Percentiles rank a stretch among this genome's conserved stretches.
Evolutionary conservation across 2,888 invertebrate genomes (phyloP).

Genomic region (Rhyacophila evoluta): DNA sequence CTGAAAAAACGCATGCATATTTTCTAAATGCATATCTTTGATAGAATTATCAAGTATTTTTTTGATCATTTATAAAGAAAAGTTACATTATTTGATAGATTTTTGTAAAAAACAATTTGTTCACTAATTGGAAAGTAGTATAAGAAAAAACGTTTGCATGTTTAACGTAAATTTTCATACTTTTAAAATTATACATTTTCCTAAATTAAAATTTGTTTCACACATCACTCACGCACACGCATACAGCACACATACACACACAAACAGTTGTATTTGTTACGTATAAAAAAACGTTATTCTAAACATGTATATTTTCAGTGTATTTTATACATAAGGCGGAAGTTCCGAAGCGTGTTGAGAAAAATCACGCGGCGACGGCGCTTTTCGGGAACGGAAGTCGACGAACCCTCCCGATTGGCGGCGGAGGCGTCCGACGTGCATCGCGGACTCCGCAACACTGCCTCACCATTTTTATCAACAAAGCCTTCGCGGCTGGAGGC

Average conservation of each 20-base stretch:
- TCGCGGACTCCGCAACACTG: constrained; percentile 53
- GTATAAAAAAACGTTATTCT: background rate
- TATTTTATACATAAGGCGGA: constrained; percentile 9
- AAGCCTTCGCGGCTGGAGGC: constrained; percentile 32
- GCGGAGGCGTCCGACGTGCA: constrained; percentile 52
- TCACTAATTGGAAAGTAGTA: no score
- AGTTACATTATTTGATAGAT: no score
- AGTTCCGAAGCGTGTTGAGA: constrained; percentile 28
- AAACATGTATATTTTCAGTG: background rate
- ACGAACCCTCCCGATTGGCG: constrained; percentile 40
- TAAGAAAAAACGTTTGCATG: background rate
- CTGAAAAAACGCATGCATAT: no score
- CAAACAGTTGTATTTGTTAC: background rate
- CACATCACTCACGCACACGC: constrained; percentile 12
- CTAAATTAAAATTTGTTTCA: background rate
- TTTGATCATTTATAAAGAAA: no score
- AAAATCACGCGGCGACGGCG: constrained; percentile 34
- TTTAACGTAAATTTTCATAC: background rate
- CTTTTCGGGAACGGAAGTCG: constrained; percentile 34
- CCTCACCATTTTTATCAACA: constrained; percentile 47
- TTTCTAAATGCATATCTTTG: no score
- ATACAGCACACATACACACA: background rate
- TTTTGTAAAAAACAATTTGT: no score
- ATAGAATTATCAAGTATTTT: no score
- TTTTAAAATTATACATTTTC: no score